Percentiles rank a stretch among this genome's conserved stretches.
Conservation (phyloP, 2,113 vertebrate species). For the Eudorcas thomsonii region DNA sequence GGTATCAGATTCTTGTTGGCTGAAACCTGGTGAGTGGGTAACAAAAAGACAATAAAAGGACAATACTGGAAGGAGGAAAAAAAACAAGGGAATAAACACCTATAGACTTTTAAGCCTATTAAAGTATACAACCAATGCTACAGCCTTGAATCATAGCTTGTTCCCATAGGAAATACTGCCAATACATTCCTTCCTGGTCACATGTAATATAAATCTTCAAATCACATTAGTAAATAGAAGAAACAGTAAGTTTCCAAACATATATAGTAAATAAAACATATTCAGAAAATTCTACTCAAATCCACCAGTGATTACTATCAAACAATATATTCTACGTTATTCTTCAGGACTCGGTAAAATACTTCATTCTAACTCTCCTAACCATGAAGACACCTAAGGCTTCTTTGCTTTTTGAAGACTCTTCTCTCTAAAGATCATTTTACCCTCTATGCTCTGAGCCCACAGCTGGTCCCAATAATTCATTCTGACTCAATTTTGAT, state of each 20-base stretch:
- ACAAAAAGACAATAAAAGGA: background rate
- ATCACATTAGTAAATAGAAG: slow-evolving; percentile 26
- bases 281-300: background rate
- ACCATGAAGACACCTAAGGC: background rate
- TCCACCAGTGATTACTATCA: background rate
- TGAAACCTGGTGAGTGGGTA: slow-evolving; percentile 11
- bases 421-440: slow-evolving; percentile 25
- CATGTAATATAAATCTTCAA: background rate
- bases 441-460: slow-evolving; percentile 9
- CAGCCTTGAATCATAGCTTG: slow-evolving; percentile 27
- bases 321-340: background rate
- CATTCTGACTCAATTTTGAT: slow-evolving; percentile 27
- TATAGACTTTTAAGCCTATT: slow-evolving; percentile 7
- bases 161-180: background rate
- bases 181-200: background rate
- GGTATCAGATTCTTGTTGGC: slow-evolving; percentile 3
- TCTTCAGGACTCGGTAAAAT: background rate
- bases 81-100: background rate
- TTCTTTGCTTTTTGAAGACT: background rate
- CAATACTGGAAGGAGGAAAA: background rate
- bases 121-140: slow-evolving; percentile 3
- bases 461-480: slow-evolving; percentile 11
- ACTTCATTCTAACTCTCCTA: slow-evolving; percentile 21
- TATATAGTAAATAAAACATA: background rate
- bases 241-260: slow-evolving; percentile 21